Evolutionary conservation across 2,888 invertebrate genomes (phyloP), one percentile per base, ranked within the genome.

Genomic region (Nomada fabriciana): DNA sequence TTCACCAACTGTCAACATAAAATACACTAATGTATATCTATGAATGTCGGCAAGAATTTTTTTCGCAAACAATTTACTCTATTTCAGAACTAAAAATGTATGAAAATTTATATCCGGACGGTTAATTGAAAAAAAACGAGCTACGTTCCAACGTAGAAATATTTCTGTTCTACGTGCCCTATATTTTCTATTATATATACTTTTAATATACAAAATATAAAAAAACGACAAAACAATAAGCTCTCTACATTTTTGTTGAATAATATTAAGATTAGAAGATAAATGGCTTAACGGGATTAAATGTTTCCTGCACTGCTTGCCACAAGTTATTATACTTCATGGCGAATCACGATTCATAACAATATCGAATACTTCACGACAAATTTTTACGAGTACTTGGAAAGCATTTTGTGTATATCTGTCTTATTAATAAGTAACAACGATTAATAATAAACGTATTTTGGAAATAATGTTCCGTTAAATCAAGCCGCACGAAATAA

Each of bases 301-400:
- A 76, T 67, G 67, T 82, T 83, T 83, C 65, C 76, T 52, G 65
- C 60, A 82, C 73, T 82, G 76, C 23, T 43, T 82, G 20, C 47
- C 63, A 65, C 59, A 60, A 52, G 67, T 65, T 64, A 73, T 65
- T 78, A 36, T 71, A 82, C 83, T 82, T 82, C 82, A 82, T 78
- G 83, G 83, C 71, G 70, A 82, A 78, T 75, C 47, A 71, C 69
- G 52, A 69, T 75, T 68, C 60, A 79, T 78, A 72, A 78, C 69
- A 83, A 82, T 75, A 83, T 82, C 72, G 73, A 72, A 75, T 75
- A 67, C 55, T 61, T 61, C 50, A 53, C 67, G 15, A 68, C 67
- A 83, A 83, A 83, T 83, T 83, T 76, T 73, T 74, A 60, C 57
- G 53, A 83, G 83, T 83, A 63, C 63, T 42, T 74, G 50, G 52